Conservation (phyloP, 1,140 invertebrate species). For the Drosophila lowei region DNA sequence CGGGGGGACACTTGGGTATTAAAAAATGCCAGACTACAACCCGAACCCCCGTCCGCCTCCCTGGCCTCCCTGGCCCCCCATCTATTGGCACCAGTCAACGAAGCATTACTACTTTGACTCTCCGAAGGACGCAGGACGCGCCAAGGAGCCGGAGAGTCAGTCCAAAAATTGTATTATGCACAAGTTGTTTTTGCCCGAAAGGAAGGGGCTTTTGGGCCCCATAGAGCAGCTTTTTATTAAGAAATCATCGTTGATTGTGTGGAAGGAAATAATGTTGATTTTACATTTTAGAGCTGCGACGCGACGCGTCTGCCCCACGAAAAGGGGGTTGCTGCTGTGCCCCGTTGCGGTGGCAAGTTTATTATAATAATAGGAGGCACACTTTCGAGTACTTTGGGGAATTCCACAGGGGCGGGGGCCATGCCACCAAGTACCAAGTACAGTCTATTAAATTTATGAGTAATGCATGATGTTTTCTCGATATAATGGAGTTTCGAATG, state of each 20-base stretch:
- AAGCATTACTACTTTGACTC: conserved; percentile 74
- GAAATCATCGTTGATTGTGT: conserved; percentile 81
- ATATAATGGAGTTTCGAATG: conserved; percentile 48
- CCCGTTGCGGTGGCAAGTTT: conserved; percentile 69
- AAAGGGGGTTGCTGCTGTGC: conserved; percentile 19
- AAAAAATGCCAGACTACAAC: conserved; percentile 70
- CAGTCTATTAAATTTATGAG: conserved; percentile 63
- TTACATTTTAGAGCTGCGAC: conserved; percentile 68
- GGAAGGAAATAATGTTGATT: conserved; percentile 81
- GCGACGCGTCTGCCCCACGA: not conserved
- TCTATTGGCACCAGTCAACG: conserved; percentile 62
- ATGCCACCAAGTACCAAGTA: conserved; percentile 6
- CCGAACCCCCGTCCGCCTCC: conserved; percentile 11
- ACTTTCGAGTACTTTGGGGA: conserved; percentile 57
- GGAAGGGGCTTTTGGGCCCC: not conserved
- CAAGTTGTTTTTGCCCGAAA: conserved; percentile 64
- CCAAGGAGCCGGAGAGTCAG: conserved; percentile 29
- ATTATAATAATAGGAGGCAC: conserved; percentile 76
- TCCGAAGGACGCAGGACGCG: not conserved
- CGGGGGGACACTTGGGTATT: conserved; percentile 76
- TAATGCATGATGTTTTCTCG: conserved; percentile 51
- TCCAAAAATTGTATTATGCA: conserved; percentile 80
- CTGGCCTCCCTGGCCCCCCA: not conserved
- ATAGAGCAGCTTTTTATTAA: conserved; percentile 74
- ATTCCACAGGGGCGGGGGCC: conserved; percentile 9